Percentiles rank a stretch among this genome's conserved stretches.
phyloP scores from a whole-genome alignment of 2,888 invertebrate species.

The Pachymerium ferrugineum region DNA sequence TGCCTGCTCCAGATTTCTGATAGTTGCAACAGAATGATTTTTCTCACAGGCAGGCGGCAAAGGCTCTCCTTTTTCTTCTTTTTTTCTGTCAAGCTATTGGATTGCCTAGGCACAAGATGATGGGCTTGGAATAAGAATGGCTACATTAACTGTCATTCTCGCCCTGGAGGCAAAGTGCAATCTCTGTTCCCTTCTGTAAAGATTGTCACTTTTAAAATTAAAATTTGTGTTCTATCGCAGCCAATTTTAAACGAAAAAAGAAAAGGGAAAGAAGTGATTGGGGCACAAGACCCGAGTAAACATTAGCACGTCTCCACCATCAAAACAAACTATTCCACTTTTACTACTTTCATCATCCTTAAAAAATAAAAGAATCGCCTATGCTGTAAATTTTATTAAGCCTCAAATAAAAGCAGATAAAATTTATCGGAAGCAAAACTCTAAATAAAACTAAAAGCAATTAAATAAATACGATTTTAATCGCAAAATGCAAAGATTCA shows the following conservation, averaged over 20 bases:
- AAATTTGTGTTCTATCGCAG: conserved; percentile 22
- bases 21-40: conserved; percentile 24
- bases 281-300: neutral
- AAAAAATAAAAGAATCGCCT: neutral
- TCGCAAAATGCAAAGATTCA: neutral
- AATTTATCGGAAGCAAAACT: too few relatives aligned
- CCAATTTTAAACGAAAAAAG: conserved; percentile 16
- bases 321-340: conserved; percentile 9
- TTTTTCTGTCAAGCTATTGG: conserved; percentile 23
- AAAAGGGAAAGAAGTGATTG: neutral
- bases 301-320: conserved; percentile 22
- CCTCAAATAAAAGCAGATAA: too few relatives aligned
- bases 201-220: conserved; percentile 24
- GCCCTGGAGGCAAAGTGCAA: conserved; percentile 22
- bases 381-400: conserved; percentile 16
- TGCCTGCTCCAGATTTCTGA: conserved; percentile 22
- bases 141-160: conserved; percentile 24
- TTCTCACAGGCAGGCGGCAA: conserved; percentile 10
- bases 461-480: neutral
- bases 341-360: neutral
- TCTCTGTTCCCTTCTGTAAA: conserved; percentile 19
- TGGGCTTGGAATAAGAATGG: conserved; percentile 24
- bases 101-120: conserved; percentile 22
- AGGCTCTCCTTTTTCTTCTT: neutral
- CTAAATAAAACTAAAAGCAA: neutral